Evolutionary conservation across 2,888 invertebrate species (phyloP).

Genomic region (Nowickia ferox): DNA sequence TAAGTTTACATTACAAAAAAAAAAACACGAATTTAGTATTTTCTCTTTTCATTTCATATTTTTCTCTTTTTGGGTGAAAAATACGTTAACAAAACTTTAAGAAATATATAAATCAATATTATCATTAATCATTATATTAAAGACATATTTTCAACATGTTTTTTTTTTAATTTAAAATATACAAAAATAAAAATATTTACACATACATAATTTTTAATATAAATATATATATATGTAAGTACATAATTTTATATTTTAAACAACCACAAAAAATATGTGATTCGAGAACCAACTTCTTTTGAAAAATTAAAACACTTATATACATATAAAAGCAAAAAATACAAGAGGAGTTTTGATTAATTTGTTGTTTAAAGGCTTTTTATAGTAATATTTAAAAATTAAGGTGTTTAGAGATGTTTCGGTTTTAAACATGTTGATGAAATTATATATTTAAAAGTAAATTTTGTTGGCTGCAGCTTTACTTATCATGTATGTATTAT

Average conservation of each 20-base stretch:
- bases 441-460: constrained; percentile 25
- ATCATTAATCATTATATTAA: too few species aligned
- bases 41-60: too few species aligned
- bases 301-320: constrained; percentile 44
- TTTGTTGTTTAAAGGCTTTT: constrained; percentile 14
- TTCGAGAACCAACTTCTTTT: constrained; percentile 46
- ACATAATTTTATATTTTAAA: constrained; percentile 31
- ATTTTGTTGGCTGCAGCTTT: constrained; percentile 36
- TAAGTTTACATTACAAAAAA: too few species aligned
- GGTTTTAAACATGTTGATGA: constrained; percentile 16
- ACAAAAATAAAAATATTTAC: constrained; percentile 1
- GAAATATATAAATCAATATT: too few species aligned
- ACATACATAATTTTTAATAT: constrained; percentile 5
- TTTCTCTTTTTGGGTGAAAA: too few species aligned
- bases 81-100: too few species aligned
- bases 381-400: constrained; percentile 9
- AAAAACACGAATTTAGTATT: too few species aligned
- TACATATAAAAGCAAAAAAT: constrained; percentile 48
- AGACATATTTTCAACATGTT: too few species aligned
- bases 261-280: constrained; percentile 17
- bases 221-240: neutral
- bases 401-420: neutral
- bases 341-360: neutral
- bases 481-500: neutral
- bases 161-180: constrained; percentile 15